phyloP scores from a whole-genome alignment of 2,888 invertebrate species.

The Physocephala rufipes region DNA sequence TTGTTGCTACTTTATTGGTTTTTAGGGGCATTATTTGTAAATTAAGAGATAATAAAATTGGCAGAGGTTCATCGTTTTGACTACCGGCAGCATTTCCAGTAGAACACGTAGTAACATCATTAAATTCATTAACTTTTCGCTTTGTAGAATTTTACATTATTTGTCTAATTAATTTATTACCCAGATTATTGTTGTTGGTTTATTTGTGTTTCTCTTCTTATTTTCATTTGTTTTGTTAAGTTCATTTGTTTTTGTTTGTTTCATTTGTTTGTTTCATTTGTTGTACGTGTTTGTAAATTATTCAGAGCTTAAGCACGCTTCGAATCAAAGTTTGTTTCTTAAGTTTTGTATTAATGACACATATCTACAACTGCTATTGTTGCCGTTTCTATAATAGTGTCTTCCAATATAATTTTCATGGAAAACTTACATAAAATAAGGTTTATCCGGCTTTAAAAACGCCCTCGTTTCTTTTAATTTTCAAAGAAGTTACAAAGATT shows the following conservation, averaged over 20 bases:
- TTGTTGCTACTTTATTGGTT: not conserved
- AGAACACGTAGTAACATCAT: not conserved
- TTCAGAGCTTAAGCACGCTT: too few species aligned
- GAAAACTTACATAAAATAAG: too few species aligned
- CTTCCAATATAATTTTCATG: too few species aligned
- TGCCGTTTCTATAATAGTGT: too few species aligned
- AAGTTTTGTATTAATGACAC: too few species aligned
- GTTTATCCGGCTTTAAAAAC: too few species aligned
- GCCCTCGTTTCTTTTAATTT: too few species aligned
- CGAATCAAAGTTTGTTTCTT: too few species aligned
- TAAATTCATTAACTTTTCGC: slow-evolving; percentile 7
- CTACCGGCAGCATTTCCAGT: not conserved
- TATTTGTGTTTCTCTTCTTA: not conserved
- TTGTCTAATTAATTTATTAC: not conserved
- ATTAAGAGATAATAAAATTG: not conserved
- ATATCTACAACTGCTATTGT: too few species aligned
- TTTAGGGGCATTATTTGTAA: too few species aligned
- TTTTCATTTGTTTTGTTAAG: not conserved
- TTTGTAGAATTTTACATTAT: not conserved
- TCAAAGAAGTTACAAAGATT: too few species aligned
- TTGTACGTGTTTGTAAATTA: too few species aligned
- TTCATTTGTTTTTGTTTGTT: not conserved
- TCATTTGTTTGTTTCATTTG: not conserved
- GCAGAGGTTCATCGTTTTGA: not conserved
- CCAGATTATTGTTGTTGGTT: not conserved